A percentile compares a stretch with the other conserved stretches of the same genome.
These are phyloP conservation scores for Drosophila kepulauana DNA, from an alignment of 1,140 invertebrate species.

Conservation along the genomic window DNA sequence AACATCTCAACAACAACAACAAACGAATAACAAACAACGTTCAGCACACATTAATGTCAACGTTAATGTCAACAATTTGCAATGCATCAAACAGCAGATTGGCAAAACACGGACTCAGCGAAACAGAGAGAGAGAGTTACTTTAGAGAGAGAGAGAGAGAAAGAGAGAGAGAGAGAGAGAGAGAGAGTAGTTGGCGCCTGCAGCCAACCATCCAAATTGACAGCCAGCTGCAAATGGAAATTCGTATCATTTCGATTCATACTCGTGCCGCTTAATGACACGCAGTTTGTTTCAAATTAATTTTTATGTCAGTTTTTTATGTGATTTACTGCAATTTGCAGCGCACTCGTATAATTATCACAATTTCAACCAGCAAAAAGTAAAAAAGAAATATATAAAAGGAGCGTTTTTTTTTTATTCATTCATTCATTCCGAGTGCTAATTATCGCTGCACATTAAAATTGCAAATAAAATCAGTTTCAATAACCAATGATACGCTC, in stretches of 20 bases:
- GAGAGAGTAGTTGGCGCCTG: not conserved
- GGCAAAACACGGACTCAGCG: slow-evolving; percentile 8
- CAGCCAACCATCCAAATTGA: not conserved
- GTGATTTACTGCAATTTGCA: slow-evolving; percentile 55
- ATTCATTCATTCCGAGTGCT: slow-evolving; percentile 16
- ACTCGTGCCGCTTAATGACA: slow-evolving; percentile 50
- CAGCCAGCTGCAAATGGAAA: slow-evolving; percentile 29
- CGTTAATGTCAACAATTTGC: slow-evolving; percentile 76
- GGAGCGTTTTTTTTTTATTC: not conserved
- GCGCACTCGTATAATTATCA: slow-evolving; percentile 21
- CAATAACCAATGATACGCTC: not conserved
- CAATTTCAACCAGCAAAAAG: slow-evolving; percentile 4
- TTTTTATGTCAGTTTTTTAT: slow-evolving; percentile 64
- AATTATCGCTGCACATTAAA: slow-evolving; percentile 22
- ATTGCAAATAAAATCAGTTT: not conserved
- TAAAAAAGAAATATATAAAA: slow-evolving; percentile 24
- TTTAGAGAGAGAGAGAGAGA: no score
- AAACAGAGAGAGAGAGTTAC: no score
- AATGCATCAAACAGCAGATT: slow-evolving; percentile 54
- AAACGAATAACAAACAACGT: slow-evolving; percentile 9
- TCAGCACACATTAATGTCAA: slow-evolving; percentile 55
- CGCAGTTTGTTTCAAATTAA: slow-evolving; percentile 66
- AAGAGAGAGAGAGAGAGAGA: no score
- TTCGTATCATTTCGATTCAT: slow-evolving; percentile 20
- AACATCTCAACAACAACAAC: slow-evolving; percentile 39